These are phyloP conservation scores for Drosophila biarmipes DNA, from an alignment of 1,140 invertebrate species.

Conservation along the genomic window DNA sequence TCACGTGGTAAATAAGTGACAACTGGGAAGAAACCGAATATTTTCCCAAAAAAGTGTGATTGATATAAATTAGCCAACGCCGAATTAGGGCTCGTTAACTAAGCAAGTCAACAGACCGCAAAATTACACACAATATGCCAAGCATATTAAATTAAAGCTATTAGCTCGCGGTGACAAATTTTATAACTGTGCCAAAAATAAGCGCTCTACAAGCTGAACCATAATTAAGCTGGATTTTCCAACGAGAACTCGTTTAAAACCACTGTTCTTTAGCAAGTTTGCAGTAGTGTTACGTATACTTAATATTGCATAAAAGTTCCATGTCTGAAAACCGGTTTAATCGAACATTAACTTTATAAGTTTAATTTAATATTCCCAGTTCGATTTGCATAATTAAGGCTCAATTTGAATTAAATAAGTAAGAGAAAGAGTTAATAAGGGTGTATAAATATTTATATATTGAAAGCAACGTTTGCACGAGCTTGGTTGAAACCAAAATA, in stretches of 20 bases:
- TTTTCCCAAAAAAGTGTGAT: background rate
- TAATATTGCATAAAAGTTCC: constrained; percentile 37
- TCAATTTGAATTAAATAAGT: constrained; percentile 18
- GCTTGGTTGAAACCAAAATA: background rate
- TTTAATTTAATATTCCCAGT: constrained; percentile 6
- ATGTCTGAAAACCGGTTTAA: constrained; percentile 52
- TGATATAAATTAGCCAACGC: background rate
- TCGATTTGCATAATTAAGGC: constrained; percentile 36
- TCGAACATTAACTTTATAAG: constrained; percentile 23
- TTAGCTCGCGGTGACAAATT: constrained; percentile 12
- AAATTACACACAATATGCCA: constrained; percentile 30
- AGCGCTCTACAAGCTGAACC: constrained; percentile 2
- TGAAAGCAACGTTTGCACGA: constrained; percentile 9
- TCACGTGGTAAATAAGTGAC: constrained; percentile 60
- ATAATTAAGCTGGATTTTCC: background rate
- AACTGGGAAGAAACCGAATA: background rate
- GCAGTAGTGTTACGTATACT: constrained; percentile 44
- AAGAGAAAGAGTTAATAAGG: background rate
- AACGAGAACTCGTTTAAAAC: background rate
- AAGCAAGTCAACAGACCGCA: constrained; percentile 22
- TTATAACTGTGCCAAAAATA: background rate
- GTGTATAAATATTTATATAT: constrained; percentile 19
- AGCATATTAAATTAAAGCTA: constrained; percentile 1
- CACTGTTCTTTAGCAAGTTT: constrained; percentile 28
- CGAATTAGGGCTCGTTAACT: constrained; percentile 22